These are phyloP conservation scores for Temnothorax rugatulus DNA, from an alignment of 2,888 invertebrate species.

Conservation along the genomic window DNA sequence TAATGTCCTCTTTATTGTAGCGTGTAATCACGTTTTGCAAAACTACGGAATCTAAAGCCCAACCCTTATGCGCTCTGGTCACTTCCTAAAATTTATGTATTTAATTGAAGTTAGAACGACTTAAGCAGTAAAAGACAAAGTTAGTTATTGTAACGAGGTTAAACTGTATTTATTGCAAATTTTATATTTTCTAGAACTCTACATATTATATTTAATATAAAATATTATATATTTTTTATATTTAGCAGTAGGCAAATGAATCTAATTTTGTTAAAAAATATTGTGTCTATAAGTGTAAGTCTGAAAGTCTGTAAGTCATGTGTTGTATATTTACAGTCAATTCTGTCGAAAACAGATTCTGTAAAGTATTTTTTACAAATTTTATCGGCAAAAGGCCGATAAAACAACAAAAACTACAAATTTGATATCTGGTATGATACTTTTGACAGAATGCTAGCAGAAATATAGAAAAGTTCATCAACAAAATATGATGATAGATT, in stretches of 20 bases:
- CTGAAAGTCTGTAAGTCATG: no score
- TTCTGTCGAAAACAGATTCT: neutral
- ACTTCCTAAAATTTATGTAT: slow-evolving; percentile 91
- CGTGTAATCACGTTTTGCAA: slow-evolving; percentile 97
- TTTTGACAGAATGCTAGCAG: no score
- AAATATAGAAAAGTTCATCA: no score
- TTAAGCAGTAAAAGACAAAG: neutral
- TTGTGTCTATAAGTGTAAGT: no score
- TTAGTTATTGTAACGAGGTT: neutral
- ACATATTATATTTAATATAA: neutral
- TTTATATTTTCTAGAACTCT: neutral
- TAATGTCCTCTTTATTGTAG: slow-evolving; percentile 95
- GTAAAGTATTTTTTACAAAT: neutral
- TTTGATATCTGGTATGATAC: no score
- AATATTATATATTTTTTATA: neutral
- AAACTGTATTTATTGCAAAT: neutral
- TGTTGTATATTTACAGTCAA: neutral
- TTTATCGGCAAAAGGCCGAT: no score
- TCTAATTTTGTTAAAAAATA: neutral
- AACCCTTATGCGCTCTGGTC: slow-evolving; percentile 97
- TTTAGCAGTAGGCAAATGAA: neutral
- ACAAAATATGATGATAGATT: no score
- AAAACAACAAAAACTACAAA: no score
- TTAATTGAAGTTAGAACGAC: slow-evolving; percentile 11
- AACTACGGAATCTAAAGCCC: slow-evolving; percentile 98